A percentile compares a stretch with the other conserved stretches of the same genome.
Conservation (phyloP, 2,888 invertebrate species). For the Drosophila multiciliata region DNA sequence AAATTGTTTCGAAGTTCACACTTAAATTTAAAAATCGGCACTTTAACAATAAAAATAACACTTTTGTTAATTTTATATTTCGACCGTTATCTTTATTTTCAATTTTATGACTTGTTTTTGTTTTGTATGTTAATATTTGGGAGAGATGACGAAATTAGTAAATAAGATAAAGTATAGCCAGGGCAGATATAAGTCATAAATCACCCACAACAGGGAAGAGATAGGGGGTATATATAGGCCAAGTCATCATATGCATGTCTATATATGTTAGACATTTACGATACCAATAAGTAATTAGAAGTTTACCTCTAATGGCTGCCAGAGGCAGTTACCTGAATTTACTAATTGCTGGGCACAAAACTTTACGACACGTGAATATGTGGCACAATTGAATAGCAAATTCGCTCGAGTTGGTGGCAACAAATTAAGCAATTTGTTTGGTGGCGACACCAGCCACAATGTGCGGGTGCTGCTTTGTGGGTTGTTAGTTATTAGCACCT, state of each 20-base stretch:
- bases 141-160: background rate
- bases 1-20: background rate
- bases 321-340: slow-evolving; percentile 47
- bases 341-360: slow-evolving; percentile 65
- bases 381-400: slow-evolving; percentile 47
- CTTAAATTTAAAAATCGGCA: background rate
- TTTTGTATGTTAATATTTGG: background rate
- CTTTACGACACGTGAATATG: slow-evolving; percentile 56
- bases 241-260: background rate
- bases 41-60: background rate
- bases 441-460: slow-evolving; percentile 51
- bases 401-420: slow-evolving; percentile 29
- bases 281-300: slow-evolving; percentile 31
- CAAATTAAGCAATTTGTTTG: slow-evolving; percentile 74
- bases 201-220: slow-evolving; percentile 10
- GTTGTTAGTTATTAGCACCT: slow-evolving; percentile 61
- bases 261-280: slow-evolving; percentile 13
- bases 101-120: background rate
- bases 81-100: background rate
- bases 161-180: background rate
- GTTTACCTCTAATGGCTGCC: slow-evolving; percentile 38
- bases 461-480: slow-evolving; percentile 34
- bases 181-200: slow-evolving; percentile 43
- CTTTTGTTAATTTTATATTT: background rate
- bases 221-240: slow-evolving; percentile 2